Base-by-base conservation (phyloP, 1,140 invertebrate species). In the Sycobia sp. region DNA sequence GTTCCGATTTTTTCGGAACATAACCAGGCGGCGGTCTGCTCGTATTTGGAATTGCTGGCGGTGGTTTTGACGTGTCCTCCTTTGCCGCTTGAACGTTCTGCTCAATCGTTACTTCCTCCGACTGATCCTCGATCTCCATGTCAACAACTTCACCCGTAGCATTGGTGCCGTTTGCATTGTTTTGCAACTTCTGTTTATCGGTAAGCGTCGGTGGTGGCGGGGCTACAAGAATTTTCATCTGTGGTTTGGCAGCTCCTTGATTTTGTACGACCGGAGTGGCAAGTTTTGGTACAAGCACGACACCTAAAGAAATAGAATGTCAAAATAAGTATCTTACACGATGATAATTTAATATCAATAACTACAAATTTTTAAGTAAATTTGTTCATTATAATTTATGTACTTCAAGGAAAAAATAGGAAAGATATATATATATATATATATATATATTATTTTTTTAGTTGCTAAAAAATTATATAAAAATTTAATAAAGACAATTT, bases 221-320 rank as follows among this genome's bases (percentile, higher is more conserved):
- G 8, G 77, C 78, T 2, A 82, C 78, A 4, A 79, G 54, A 20
- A 79, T 80, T 60, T 78, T 81, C 78, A 79, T 80, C 34, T 59
- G 41, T n/a, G 29, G 44, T 7, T 60, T 68, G 5, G 51, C 43
- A 43, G 54, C 55, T 23, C 50, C 65, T 32, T 32, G 29, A 54
- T 68, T 74, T 16, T 70, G 73, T 51, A 63, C 71, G 0, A 74
- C 1, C 1, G 79, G 81, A 3, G 78, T 80, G 0, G 84, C 84
- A 22, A 86, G 67, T 71, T 85, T 84, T 1, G 83, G 84, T 20
- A 86, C 85, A 62, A 84, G 84, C 1, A 83, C 84, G 0, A 85
- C 82, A 4, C 62, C 57, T 60, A 20, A 9, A 36, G 23, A 9
- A 14, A 34, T 46, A 32, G 5, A 32, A 34, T 34, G 5, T 34